Evolutionary conservation across 1,140 invertebrate genomes (phyloP), one percentile per base, ranked within the genome.

Genomic region (Lamellibrachia luymesi): DNA sequence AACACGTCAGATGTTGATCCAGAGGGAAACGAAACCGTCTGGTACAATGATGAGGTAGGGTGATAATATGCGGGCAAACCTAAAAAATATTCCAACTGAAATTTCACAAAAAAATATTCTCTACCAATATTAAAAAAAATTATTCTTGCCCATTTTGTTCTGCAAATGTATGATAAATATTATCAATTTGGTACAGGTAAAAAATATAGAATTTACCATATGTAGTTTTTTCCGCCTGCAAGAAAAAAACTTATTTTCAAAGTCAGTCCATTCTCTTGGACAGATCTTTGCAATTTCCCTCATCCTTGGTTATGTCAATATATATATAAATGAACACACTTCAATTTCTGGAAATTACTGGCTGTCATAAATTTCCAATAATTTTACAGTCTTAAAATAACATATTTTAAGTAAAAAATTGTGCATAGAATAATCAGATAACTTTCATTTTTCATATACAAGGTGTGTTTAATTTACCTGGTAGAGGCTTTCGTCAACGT

Each of bases 1-100:
- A 94, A 96, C 56, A 94, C 94, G n/a, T 49, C 91, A 2, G 94
- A 96, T 51, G 95, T 95, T 49, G 96, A 96, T 92, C 95, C 96
- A 17, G 94, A 95, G 92, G 95, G 95, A 52, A 95, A 95, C 93
- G 94, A 94, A 93, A 92, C 93, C 6, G 93, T 95, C 8, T 95
- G 93, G 94, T 93, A 92, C 90, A 92, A 91, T 51, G 94, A 93
- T 1, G 94, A 94, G 94, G 94, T 94, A 93, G 49, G 80, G 22
- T 38, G 92, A n/a, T 52, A 51, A 25, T 13, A 90, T 27, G 7
- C 4, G 17, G 80, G 10, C n/a, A 50, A 8, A 6, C 27, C 6
- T 92, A 25, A 7, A 56, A 10, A 17, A 22, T 80, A 17, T 22
- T 10, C 64, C 8, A 80, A 80, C 38, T 38, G 38, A 38, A 38